These are phyloP conservation scores for Pollenia angustigena DNA, from an alignment of 2,888 invertebrate genomes.

Conservation along the genomic window DNA sequence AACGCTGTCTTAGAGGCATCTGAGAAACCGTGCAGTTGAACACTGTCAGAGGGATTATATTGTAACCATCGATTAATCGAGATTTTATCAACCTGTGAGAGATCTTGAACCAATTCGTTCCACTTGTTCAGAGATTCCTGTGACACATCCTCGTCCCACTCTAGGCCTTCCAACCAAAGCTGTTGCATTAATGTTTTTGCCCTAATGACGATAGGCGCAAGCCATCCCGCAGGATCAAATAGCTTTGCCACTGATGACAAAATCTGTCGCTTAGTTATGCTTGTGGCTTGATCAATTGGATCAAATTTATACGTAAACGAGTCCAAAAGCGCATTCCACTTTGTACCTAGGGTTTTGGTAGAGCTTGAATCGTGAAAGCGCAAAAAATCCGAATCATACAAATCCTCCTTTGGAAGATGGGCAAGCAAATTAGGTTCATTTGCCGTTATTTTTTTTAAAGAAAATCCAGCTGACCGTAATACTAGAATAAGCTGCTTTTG, in stretches of 20 bases:
- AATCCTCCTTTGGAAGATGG: not conserved
- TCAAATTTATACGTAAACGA: too few species aligned
- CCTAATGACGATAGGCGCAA: too few species aligned
- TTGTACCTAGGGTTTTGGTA: too few species aligned
- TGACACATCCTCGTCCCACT: not conserved
- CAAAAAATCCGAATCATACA: not conserved
- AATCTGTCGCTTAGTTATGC: too few species aligned
- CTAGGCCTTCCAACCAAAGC: not conserved
- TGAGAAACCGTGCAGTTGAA: not conserved
- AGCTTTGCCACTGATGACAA: too few species aligned
- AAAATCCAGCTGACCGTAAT: too few species aligned
- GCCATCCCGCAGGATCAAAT: not conserved
- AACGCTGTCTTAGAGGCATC: not conserved
- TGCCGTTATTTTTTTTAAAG: too few species aligned
- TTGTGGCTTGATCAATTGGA: too few species aligned
- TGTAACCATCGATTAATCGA: not conserved
- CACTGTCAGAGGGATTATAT: not conserved
- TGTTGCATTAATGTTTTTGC: too few species aligned
- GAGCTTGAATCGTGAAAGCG: not conserved
- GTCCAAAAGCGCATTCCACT: too few species aligned
- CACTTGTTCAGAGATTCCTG: not conserved
- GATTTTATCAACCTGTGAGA: not conserved
- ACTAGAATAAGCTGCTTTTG: too few species aligned
- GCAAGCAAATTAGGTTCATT: too few species aligned
- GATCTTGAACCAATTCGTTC: conserved; percentile 1